These are phyloP conservation scores for Ophonus ardosiacus DNA, from an alignment of 2,888 invertebrate genomes.

Conservation along the genomic window DNA sequence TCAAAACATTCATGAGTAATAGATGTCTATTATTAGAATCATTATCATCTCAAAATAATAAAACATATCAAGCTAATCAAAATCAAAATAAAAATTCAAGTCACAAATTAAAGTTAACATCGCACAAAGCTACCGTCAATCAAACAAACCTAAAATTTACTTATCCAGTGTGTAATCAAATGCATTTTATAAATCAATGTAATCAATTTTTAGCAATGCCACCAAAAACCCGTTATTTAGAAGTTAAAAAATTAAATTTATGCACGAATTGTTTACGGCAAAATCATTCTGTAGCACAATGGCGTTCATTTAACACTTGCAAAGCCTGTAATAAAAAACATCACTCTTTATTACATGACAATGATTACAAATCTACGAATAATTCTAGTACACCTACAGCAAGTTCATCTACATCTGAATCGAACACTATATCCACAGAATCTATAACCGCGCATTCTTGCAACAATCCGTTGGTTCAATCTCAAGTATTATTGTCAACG, in stretches of 20 bases:
- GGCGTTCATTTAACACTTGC: neutral
- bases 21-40: constrained; percentile 34
- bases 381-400: neutral
- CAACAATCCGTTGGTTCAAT: neutral
- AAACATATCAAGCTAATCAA: neutral
- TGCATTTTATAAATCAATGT: neutral
- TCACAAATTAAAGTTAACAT: neutral
- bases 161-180: neutral
- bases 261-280: neutral
- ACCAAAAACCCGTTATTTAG: neutral
- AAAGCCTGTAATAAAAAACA: neutral
- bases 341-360: neutral
- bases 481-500: neutral
- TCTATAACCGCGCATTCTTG: neutral
- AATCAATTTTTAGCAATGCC: neutral
- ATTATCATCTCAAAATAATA: neutral
- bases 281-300: constrained; percentile 2
- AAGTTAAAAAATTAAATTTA: neutral
- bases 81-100: neutral
- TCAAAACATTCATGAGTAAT: constrained; percentile 4
- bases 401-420: neutral
- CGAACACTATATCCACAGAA: neutral
- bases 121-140: neutral
- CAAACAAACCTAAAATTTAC: neutral
- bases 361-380: neutral